These are phyloP conservation scores for Bombus breviceps DNA, from an alignment of 1,140 invertebrate genomes.

Conservation along the genomic window DNA sequence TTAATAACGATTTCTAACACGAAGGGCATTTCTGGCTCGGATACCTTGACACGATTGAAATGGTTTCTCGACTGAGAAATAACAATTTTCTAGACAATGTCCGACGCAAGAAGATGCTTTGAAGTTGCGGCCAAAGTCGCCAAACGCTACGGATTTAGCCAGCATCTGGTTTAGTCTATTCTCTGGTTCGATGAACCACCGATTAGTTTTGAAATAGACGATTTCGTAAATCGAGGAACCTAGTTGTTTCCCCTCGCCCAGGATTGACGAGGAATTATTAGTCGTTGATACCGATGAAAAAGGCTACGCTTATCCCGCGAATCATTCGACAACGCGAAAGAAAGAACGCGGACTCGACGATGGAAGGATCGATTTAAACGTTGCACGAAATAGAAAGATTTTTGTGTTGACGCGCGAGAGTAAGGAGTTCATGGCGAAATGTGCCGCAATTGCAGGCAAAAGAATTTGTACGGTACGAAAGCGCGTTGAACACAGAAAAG, in stretches of 20 bases:
- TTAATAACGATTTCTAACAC: neutral
- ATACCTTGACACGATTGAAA: neutral
- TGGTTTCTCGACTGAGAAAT: too few relatives aligned
- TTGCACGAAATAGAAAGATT: neutral
- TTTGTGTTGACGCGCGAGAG: neutral
- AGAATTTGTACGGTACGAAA: neutral
- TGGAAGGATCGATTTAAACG: neutral
- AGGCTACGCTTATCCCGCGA: neutral
- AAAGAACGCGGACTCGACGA: too few relatives aligned
- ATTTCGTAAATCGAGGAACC: neutral
- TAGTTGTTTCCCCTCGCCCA: neutral
- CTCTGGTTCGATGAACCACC: constrained; percentile 49
- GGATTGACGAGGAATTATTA: too few relatives aligned
- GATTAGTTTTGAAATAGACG: constrained; percentile 61
- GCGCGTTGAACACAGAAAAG: neutral
- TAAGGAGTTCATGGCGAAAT: neutral
- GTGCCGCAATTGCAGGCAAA: neutral
- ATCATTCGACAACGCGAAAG: neutral
- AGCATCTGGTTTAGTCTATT: constrained; percentile 63
- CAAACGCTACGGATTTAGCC: constrained; percentile 65
- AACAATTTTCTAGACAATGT: neutral
- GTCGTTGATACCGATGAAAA: too few relatives aligned
- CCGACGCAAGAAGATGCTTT: neutral
- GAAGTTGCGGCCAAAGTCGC: constrained; percentile 35
- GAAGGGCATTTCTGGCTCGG: too few relatives aligned